phyloP scores from a whole-genome alignment of 2,888 invertebrate species.

The Onthophagus sagittarius region DNA sequence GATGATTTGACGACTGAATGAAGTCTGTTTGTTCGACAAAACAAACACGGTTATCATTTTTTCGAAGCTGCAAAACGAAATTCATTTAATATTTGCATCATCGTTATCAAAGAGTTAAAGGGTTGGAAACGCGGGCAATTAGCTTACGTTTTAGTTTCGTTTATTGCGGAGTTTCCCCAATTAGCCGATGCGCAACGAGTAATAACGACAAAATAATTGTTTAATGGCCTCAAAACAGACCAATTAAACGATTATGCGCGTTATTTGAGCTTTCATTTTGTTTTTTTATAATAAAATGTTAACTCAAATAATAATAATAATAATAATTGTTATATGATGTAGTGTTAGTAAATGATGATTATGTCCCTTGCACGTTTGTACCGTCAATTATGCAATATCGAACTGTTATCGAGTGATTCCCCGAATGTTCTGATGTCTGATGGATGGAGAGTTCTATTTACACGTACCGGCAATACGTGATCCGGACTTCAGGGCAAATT shows the following conservation, averaged over 20 bases:
- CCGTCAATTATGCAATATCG: background rate
- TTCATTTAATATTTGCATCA: background rate
- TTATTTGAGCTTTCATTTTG: background rate
- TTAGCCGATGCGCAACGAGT: background rate
- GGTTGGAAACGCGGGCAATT: background rate
- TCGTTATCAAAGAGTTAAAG: background rate
- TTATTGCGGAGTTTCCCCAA: background rate
- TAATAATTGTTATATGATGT: too few relatives aligned
- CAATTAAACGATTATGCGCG: slow-evolving; percentile 2
- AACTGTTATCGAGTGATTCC: background rate
- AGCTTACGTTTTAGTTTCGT: background rate
- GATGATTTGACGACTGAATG: background rate
- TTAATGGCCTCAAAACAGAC: background rate
- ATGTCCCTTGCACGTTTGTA: background rate
- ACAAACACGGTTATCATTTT: too few relatives aligned
- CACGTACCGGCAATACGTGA: background rate
- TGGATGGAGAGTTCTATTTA: background rate
- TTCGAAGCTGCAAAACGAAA: background rate
- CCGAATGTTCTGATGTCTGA: background rate
- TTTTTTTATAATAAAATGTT: too few relatives aligned
- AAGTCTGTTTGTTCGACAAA: background rate
- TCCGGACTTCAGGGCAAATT: background rate
- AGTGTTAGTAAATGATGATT: background rate
- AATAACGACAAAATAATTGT: slow-evolving; percentile 7
- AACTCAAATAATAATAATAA: too few relatives aligned